These are phyloP conservation scores for Archaeoteleia sp. DNA, from an alignment of 2,888 invertebrate species.

Conservation along the genomic window DNA sequence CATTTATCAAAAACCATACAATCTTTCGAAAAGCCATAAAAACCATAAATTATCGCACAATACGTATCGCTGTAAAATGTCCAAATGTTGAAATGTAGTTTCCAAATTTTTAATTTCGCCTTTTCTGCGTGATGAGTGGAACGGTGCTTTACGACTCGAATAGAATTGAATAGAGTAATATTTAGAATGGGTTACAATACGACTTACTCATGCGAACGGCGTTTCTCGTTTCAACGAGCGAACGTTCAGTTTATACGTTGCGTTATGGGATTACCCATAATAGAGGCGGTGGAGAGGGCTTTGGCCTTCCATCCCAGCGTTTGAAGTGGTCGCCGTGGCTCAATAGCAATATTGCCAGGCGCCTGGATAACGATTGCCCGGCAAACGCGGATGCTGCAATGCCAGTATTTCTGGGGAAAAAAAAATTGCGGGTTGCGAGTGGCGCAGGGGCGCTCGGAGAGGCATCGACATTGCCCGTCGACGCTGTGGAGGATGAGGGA, in stretches of 20 bases:
- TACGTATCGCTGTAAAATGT: no score
- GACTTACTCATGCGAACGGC: conserved; percentile 43
- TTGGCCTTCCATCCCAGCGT: conserved; percentile 37
- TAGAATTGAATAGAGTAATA: conserved; percentile 40
- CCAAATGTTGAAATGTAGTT: no score
- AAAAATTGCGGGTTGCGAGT: conserved; percentile 26
- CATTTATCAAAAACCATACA: no score
- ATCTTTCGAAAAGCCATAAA: no score
- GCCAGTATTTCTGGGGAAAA: conserved; percentile 11
- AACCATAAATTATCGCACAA: no score
- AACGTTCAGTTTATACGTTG: conserved; percentile 31
- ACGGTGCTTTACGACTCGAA: no score
- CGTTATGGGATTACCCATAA: conserved; percentile 45
- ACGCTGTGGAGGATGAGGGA: background rate
- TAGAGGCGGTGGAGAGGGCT: conserved; percentile 36
- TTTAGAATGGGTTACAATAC: conserved; percentile 34
- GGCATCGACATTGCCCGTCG: conserved; percentile 5
- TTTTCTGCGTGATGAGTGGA: no score
- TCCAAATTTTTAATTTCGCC: no score
- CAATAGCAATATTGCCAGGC: conserved; percentile 41
- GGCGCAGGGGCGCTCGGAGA: conserved; percentile 2
- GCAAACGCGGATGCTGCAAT: conserved; percentile 22
- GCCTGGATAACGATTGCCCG: conserved; percentile 44
- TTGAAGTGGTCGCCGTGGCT: conserved; percentile 48
- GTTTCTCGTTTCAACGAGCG: conserved; percentile 41